Evolutionary conservation across 1,140 invertebrate genomes (phyloP), one percentile per base, ranked within the genome.

Genomic region (Drosophila ananassae): DNA sequence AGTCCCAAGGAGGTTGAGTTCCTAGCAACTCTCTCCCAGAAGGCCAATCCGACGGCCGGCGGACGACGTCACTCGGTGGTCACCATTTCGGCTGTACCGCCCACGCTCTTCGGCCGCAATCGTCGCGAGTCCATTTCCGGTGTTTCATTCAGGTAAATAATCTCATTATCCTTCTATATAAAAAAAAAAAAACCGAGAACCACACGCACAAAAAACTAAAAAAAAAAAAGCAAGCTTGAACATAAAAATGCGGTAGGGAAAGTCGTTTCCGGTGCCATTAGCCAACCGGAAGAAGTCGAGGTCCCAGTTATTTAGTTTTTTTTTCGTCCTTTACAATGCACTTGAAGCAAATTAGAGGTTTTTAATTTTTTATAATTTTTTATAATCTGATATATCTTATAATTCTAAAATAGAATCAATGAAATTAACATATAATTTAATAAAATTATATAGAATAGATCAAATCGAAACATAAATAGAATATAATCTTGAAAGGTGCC

Each of bases 51-150:
- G 1, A 93, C 94, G 53, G 93, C 95, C 0, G 96, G 96, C 1
- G 96, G 96, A 0, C 92, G 96, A 59, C 93, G 96, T 56, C 96
- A 97, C 91, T 97, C 96, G 21, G 96, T 97, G 46, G 96, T 97
- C 8, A 97, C 96, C 58, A 97, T 97, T 79, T 96, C 95, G 4
- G 94, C 94, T 78, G 95, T 96, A 39, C 96, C 96, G 9, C 93
- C 94, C 39, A 94, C 95, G 9, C 91, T 96, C 1, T 96, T 97
- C 67, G 95, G 96, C 1, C 94, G 95, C 50, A 95, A 95, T 79
- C 94, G 96, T 9, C 94, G 96, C n/a, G 96, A 97, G 92, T 96
- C 96, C 47, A 95, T 97, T 75, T 95, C 96, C 10, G 95, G 95
- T 2, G 95, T 95, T 68, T 94, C 77, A 39, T 80, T 84, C 52